Conservation (phyloP, 2,797 vertebrate genomes). For the Spinus pinus region DNA sequence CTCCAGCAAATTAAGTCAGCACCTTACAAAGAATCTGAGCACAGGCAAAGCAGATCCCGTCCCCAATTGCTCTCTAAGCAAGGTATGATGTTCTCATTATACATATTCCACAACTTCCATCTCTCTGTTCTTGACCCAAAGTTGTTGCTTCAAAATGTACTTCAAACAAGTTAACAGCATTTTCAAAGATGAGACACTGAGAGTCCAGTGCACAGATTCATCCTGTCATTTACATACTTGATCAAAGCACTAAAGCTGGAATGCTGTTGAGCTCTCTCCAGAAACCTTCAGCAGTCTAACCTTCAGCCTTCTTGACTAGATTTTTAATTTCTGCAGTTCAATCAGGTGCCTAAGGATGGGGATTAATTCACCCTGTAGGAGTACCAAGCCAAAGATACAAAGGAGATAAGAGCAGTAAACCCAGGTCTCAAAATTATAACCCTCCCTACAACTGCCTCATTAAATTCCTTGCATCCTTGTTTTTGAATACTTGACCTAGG, state of each 20-base stretch:
- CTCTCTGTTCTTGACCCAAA: background rate
- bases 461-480: background rate
- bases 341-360: background rate
- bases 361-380: background rate
- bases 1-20: background rate
- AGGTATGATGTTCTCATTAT: background rate
- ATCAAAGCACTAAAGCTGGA: background rate
- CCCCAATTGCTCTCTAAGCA: background rate
- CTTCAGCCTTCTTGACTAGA: background rate
- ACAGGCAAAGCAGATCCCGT: background rate
- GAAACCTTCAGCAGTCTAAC: background rate
- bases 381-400: background rate
- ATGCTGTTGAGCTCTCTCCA: background rate
- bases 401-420: background rate
- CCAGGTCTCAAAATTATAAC: background rate
- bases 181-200: background rate
- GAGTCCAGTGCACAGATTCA: background rate
- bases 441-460: background rate
- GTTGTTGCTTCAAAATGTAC: background rate
- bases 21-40: background rate
- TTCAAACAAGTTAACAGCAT: background rate
- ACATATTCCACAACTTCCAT: background rate
- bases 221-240: fast-evolving
- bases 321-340: background rate
- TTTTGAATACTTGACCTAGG: background rate